Evolutionary conservation across 2,888 invertebrate species (phyloP).

Genomic region (Agonopterix subpropinquella): DNA sequence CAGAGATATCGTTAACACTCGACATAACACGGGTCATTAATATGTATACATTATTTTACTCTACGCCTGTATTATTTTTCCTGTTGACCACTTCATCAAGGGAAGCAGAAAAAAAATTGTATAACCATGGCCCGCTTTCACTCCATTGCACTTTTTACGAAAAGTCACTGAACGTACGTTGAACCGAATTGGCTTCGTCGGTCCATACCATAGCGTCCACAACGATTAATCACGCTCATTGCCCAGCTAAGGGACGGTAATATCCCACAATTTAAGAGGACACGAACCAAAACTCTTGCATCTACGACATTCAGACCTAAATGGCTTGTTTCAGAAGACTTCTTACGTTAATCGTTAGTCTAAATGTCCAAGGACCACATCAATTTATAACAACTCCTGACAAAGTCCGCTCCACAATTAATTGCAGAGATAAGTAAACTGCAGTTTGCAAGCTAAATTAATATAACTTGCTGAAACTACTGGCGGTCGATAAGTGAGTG

Average conservation of each 20-base stretch:
- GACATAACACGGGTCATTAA: no score
- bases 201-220: slow-evolving; percentile 30
- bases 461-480: slow-evolving; percentile 5
- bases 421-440: slow-evolving; percentile 39
- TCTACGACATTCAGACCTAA: no score
- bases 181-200: slow-evolving; percentile 55
- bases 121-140: neutral
- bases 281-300: no score
- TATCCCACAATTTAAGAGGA: slow-evolving; percentile 4
- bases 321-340: no score
- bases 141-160: slow-evolving; percentile 9
- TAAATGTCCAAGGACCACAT: slow-evolving; percentile 51
- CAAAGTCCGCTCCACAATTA: slow-evolving; percentile 35
- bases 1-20: no score
- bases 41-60: no score
- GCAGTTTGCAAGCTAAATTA: slow-evolving; percentile 23
- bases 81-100: no score
- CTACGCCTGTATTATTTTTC: no score
- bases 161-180: slow-evolving; percentile 59
- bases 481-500: no score
- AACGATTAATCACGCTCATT: slow-evolving; percentile 61
- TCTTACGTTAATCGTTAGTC: no score
- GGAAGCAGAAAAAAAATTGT: no score
- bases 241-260: slow-evolving; percentile 52
- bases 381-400: slow-evolving; percentile 55